Evolutionary conservation across 1,140 invertebrate species (phyloP), one percentile per base, ranked within the genome.

Genomic region (Drosophila kanapiae): DNA sequence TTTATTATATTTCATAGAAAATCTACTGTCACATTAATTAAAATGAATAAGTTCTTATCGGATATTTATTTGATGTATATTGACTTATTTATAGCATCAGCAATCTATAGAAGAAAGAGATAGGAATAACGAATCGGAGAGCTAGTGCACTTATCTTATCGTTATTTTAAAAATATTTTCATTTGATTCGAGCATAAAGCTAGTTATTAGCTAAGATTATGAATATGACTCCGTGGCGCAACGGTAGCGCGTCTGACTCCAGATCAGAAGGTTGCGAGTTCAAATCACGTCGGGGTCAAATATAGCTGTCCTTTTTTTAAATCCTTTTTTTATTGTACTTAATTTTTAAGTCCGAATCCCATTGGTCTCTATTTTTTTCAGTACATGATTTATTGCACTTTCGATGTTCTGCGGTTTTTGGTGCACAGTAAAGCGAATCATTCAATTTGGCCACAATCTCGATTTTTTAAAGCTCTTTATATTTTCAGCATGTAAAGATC

Each of bases 251-350:
- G 97, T 98, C 97, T 97, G 97, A 98, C 97, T 98, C 97, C 97
- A 98, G 97, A 98, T 98, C 97, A 97, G 97, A 98, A 98, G 97
- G 97, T 97, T 98, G 97, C 97, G 97, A 98, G 97, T 98, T 98
- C 97, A 96, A 98, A 97, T 98, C 97, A 98, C 97, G 97, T 98
- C 97, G 96, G 96, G 97, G 97, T 98, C 97, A 96, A 58, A 3
- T 1, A n/a, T n/a, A n/a, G 7, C 9, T 10, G 5, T 11, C 3
- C 0, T 6, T 60, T 18, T 37, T 37, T 38, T 11, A 1, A 11
- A 1, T 18, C 0, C 5, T 43, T 18, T 18, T 18, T 11, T 7
- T 43, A n/a, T 10, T 10, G 4, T n/a, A n/a, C 7, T 23, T 35
- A 18, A 6, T n/a, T n/a, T n/a, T n/a, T n/a, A n/a, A n/a, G n/a